phyloP scores from a whole-genome alignment of 2,888 invertebrate genomes.

The Athalia circularis region DNA sequence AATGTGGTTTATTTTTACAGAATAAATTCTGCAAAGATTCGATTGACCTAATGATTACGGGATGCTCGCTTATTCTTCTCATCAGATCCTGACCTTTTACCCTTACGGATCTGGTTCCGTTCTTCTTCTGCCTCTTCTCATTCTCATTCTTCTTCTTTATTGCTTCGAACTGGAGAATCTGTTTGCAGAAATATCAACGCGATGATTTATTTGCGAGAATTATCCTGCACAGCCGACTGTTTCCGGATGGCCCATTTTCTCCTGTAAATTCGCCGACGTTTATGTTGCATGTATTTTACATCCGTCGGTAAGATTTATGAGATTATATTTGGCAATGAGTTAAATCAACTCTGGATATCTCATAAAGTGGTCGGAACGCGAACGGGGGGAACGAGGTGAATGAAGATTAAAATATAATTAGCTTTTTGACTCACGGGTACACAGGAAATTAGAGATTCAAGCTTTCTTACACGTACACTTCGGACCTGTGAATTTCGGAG shows the following conservation, averaged over 20 bases:
- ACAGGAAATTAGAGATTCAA: neutral
- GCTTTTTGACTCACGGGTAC: neutral
- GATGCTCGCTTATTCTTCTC: slow-evolving; percentile 21
- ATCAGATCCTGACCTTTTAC: too few species aligned
- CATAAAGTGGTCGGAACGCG: too few species aligned
- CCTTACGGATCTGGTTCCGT: neutral
- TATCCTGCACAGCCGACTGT: neutral
- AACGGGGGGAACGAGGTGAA: too few species aligned
- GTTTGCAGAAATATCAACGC: slow-evolving; percentile 7
- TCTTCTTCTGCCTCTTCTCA: neutral
- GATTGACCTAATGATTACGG: slow-evolving; percentile 27
- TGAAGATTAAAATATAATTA: too few species aligned
- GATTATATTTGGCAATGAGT: too few species aligned
- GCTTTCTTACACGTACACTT: neutral
- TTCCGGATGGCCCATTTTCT: neutral
- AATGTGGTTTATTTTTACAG: neutral
- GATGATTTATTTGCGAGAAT: neutral
- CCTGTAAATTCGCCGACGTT: neutral
- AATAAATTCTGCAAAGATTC: slow-evolving; percentile 4
- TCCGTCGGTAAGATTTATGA: too few species aligned
- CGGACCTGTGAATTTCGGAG: neutral
- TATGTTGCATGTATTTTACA: too few species aligned
- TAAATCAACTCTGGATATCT: too few species aligned
- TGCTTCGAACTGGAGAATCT: neutral
- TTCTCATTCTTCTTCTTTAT: neutral